These are phyloP conservation scores for Propithecus perrieri DNA, from an alignment of 2,797 vertebrate genomes.

Conservation along the genomic window DNA sequence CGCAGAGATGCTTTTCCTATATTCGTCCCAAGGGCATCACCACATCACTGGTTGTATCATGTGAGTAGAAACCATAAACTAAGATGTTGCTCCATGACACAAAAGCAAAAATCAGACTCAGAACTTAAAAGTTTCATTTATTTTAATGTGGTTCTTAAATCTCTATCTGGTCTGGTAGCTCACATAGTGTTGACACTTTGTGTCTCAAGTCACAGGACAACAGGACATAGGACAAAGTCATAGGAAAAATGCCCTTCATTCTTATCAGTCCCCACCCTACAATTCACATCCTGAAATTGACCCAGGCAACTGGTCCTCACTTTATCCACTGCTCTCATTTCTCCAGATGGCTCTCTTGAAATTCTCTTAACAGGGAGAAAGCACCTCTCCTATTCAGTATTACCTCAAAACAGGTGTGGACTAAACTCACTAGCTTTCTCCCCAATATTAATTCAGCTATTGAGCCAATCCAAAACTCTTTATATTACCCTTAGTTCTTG, in stretches of 20 bases:
- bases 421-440: slow-evolving; percentile 17
- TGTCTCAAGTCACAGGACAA: neutral
- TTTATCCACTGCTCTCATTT: slow-evolving; percentile 13
- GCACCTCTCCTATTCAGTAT: neutral
- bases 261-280: neutral
- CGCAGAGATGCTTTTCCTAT: neutral
- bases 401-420: neutral
- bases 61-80: neutral
- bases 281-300: neutral
- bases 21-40: neutral
- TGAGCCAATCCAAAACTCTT: neutral
- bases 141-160: slow-evolving; percentile 12
- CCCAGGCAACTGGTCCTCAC: neutral
- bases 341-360: slow-evolving; percentile 3
- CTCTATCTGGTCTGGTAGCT: neutral
- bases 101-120: slow-evolving; percentile 36
- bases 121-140: slow-evolving; percentile 2
- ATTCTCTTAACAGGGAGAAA: slow-evolving; percentile 24
- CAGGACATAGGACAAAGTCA: neutral
- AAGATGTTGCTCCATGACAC: neutral
- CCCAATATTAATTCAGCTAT: neutral
- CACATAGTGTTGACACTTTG: neutral
- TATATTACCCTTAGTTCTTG: neutral
- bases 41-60: neutral
- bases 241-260: neutral